Evolutionary conservation across 2,797 vertebrate species (phyloP).

Genomic region (Dallia pectoralis): DNA sequence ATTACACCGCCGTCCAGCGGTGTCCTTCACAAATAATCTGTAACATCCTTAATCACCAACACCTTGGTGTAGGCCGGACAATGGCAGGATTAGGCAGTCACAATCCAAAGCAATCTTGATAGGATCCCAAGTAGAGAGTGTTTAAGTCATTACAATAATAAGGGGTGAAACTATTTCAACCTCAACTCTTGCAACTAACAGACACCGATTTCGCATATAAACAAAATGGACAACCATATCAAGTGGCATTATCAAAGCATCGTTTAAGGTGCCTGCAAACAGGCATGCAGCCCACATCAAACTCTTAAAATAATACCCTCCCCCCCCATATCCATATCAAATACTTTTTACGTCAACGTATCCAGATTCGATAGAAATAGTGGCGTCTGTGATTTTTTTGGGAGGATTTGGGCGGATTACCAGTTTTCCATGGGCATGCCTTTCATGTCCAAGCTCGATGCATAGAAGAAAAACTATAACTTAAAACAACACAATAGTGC

Average conservation of each 20-base stretch:
- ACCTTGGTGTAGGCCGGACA: conserved; percentile 22
- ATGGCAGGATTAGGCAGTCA: conserved; percentile 31
- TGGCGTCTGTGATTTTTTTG: neutral
- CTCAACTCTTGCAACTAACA: neutral
- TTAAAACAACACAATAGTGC: neutral
- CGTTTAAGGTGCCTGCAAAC: neutral
- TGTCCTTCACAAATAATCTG: conserved; percentile 33
- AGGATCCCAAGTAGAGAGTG: neutral
- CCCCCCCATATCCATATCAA: neutral
- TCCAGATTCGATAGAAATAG: neutral
- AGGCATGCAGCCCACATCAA: no score
- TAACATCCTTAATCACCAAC: conserved; percentile 27
- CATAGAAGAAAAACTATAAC: neutral
- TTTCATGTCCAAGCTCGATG: neutral
- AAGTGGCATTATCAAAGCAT: neutral
- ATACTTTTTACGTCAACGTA: neutral
- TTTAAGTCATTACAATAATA: neutral
- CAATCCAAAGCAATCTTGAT: conserved; percentile 23
- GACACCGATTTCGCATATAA: neutral
- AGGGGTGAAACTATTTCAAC: neutral
- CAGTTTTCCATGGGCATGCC: neutral
- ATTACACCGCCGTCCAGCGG: conserved; percentile 33
- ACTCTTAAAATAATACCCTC: no score
- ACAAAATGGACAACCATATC: neutral
- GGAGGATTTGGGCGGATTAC: neutral